phyloP scores from a whole-genome alignment of 2,888 invertebrate species.

The Drosophila prolongata region DNA sequence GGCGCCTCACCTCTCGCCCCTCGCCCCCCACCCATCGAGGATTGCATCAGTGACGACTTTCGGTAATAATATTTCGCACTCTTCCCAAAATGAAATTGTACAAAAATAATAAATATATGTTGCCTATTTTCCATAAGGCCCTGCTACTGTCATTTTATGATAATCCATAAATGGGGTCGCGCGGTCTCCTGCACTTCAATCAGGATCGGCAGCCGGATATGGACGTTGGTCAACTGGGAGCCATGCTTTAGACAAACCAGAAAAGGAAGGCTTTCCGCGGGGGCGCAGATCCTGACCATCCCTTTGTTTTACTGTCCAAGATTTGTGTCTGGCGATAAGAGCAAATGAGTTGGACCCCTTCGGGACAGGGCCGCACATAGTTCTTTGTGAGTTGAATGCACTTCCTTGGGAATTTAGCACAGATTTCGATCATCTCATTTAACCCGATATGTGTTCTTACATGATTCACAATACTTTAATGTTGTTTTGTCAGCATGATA shows the following conservation, averaged over 20 bases:
- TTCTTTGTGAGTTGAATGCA: slow-evolving; percentile 4
- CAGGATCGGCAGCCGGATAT: not conserved
- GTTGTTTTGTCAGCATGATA: not conserved
- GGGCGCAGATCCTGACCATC: not conserved
- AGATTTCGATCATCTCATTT: not conserved
- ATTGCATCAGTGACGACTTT: slow-evolving; percentile 57
- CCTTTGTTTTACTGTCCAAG: slow-evolving; percentile 48
- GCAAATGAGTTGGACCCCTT: slow-evolving; percentile 30
- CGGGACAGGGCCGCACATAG: not conserved
- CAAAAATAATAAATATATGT: slow-evolving; percentile 64
- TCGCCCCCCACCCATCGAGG: slow-evolving; percentile 2
- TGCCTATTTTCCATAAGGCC: slow-evolving; percentile 51
- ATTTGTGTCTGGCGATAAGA: slow-evolving; percentile 39
- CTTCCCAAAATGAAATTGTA: slow-evolving; percentile 58
- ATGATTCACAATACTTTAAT: not conserved
- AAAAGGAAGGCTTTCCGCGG: not conserved
- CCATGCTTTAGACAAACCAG: slow-evolving; percentile 33
- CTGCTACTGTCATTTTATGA: slow-evolving; percentile 52
- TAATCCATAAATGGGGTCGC: slow-evolving; percentile 49
- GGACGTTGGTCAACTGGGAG: slow-evolving; percentile 37
- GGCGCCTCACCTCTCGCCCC: not conserved
- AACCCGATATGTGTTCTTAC: too few species aligned
- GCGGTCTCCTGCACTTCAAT: not conserved
- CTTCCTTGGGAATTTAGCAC: slow-evolving; percentile 9
- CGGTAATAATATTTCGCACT: slow-evolving; percentile 45